Percentiles rank a stretch among this genome's conserved stretches.
Conservation (phyloP, 1,140 invertebrate species). For the Achroia grisella region DNA sequence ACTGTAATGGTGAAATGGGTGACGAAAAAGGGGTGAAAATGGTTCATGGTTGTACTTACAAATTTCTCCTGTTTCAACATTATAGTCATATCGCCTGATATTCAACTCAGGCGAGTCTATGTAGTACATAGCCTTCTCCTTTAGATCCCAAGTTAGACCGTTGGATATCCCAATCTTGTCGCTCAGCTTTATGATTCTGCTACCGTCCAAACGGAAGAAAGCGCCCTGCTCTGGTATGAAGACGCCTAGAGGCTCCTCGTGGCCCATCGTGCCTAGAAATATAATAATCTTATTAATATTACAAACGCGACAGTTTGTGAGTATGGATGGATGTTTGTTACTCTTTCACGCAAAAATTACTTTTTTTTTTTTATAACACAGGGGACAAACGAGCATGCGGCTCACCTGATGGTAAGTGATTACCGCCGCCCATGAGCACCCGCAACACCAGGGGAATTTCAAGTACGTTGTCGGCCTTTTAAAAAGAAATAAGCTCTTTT, state of each 20-base stretch:
- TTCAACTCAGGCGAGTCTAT: constrained; percentile 80
- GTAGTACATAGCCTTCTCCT: constrained; percentile 83
- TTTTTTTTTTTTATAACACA: no score
- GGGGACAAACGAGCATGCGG: no score
- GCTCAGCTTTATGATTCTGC: constrained; percentile 48
- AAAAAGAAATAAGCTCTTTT: no score
- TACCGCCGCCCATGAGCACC: no score
- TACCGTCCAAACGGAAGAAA: constrained; percentile 73
- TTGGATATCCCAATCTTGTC: constrained; percentile 81
- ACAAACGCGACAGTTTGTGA: no score
- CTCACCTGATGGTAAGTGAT: no score
- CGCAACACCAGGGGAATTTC: no score
- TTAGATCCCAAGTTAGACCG: constrained; percentile 85
- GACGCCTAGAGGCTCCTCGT: constrained; percentile 67
- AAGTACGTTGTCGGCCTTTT: no score
- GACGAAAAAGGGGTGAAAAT: no score
- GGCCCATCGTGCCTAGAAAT: constrained; percentile 80
- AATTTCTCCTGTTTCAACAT: constrained; percentile 78
- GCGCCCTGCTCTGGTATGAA: constrained; percentile 65
- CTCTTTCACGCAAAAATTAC: no score
- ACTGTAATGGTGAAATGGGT: no score
- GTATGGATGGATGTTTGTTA: no score
- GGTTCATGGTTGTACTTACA: constrained; percentile 26
- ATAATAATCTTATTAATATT: background rate
- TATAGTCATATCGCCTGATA: constrained; percentile 84